Base-by-base conservation (phyloP, 2,888 invertebrate species). In the Entomobrya proxima region DNA sequence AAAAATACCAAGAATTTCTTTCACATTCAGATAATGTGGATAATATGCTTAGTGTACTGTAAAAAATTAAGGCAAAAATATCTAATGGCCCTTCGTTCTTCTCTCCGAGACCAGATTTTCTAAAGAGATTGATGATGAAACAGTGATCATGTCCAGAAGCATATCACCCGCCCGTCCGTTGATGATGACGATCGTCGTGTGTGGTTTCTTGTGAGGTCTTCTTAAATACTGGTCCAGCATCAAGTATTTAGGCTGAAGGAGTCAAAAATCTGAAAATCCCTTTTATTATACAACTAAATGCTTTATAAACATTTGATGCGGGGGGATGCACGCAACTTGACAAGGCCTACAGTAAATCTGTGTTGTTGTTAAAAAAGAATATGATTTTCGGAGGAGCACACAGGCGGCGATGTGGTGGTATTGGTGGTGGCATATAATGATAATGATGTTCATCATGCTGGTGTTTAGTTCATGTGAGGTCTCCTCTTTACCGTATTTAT, bases 91-190 rank as follows among this genome's bases (percentile, higher is more conserved):
- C 13, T 47, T 13, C n/a, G 27, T 55, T 24, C 11, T 67, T 67
- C 37, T 21, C 67, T n/a, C n/a, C n/a, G n/a, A n/a, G 24, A 18
- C 47, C 30, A 72, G 72, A 72, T 72, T 72, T 24, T 72, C 27
- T 58, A 67, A 37, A 21, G 81, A 86, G 81, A 86, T 86, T 86
- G 72, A 81, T 86, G 86, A 58, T 81, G 77, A 44, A 78, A 80
- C 30, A 74, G 77, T 50, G 79, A 86, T 82, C 86, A 77, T 86
- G 86, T 86, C 82, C 86, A 86, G 86, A 74, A 86, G 86, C 82
- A 50, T 85, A 75, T 50, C 61, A 61, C 50, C 74, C 74, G 52
- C 74, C 74, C 32, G 32, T 18, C 61, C 58, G 24, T 44, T 13
- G 55, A 55, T 52, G 69, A 79, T 24, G 64, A 64, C n/a, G 69